Base-by-base conservation (phyloP, 2,797 vertebrate species). In the Poliocrania exsul region DNA sequence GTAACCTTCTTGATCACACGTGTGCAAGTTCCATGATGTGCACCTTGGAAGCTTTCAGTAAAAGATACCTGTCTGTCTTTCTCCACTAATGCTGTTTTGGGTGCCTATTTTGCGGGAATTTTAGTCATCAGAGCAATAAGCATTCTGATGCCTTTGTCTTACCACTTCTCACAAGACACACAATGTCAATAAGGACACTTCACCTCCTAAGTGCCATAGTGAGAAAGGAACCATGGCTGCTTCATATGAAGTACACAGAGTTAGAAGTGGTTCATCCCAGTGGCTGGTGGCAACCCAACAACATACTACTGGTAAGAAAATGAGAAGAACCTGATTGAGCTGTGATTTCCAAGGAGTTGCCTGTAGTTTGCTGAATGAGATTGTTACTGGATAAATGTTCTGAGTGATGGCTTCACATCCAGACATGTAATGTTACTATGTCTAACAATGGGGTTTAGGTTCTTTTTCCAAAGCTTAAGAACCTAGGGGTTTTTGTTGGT, bases 181-280 rank as follows among this genome's bases (percentile, higher is more conserved):
- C 51, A 65, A 61, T 17, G 6, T 38, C 75, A 84, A 50, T 26
- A 6, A 73, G 25, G 69, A 35, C 64, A 5, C 25, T 70, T 47
- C 70, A 35, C 15, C 53, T 66, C 1, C 0, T 19, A 57, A 62
- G 33, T 13, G 19, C 69, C n/a, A 4, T 1, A 21, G 26, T 35
- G 40, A 71, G 47, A 44, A 60, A 81, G 35, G 33, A 92, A 20
- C 29, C 37, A 1, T 13, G 29, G 31, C 13, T 60, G 60, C n/a
- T 77, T 73, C 61, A 1, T 19, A 15, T 64, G 65, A 69, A 65
- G 28, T 19, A 14, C 35, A 3, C 11, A 0, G 7, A 69, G 14
- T 18, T 35, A 62, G 66, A 64, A 28, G 7, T 21, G 20, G 13
- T 23, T 74, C 40, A 21, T 40, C 42, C 23, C 25, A 57, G 29